Conservation (phyloP, 2,888 invertebrate genomes). For the Tetropium fuscum region DNA sequence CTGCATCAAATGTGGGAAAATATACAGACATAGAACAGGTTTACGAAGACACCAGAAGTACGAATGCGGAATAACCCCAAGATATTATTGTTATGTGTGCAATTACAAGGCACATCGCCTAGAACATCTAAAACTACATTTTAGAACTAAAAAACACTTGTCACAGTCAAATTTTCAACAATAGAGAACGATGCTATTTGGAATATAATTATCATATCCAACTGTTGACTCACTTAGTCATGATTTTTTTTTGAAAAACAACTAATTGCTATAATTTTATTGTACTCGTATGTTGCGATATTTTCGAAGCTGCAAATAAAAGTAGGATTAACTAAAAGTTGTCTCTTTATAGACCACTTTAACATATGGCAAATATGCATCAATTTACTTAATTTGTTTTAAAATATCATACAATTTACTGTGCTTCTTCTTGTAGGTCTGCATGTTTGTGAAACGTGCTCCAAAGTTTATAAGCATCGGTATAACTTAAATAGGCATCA, state of each 20-base stretch:
- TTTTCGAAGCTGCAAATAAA: not conserved
- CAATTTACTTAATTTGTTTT: too few species aligned
- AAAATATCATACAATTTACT: too few species aligned
- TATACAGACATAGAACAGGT: slow-evolving; percentile 2
- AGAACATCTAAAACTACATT: slow-evolving; percentile 7
- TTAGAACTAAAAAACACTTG: slow-evolving; percentile 15
- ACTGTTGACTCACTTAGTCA: too few species aligned
- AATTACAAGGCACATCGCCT: not conserved
- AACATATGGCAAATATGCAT: too few species aligned
- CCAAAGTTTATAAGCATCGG: too few species aligned
- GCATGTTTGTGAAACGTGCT: not conserved
- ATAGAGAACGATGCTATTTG: not conserved
- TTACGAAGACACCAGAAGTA: slow-evolving; percentile 10
- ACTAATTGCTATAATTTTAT: too few species aligned
- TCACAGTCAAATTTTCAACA: not conserved
- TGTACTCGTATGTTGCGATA: not conserved
- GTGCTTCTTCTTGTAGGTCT: too few species aligned
- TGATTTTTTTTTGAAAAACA: too few species aligned
- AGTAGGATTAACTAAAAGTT: not conserved
- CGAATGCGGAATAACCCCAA: slow-evolving; percentile 10
- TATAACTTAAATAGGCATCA: too few species aligned
- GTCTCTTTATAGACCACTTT: not conserved
- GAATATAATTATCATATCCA: too few species aligned
- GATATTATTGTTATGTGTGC: slow-evolving; percentile 1
- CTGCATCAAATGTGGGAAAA: not conserved